Conservation (phyloP, 2,888 invertebrate species). For the Trissolcus brochymenae region DNA sequence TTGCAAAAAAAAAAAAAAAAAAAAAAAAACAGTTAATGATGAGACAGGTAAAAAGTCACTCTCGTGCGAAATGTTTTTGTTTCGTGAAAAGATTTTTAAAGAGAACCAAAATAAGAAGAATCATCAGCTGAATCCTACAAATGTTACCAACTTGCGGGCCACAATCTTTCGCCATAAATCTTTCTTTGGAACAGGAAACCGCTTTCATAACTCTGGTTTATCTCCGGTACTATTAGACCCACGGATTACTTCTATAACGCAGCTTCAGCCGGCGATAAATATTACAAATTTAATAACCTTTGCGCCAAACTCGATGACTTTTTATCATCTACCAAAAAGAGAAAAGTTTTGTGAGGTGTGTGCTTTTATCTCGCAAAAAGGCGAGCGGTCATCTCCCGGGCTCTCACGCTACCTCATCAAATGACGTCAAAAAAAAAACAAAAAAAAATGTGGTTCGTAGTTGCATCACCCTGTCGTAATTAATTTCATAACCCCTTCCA, state of each 20-base stretch:
- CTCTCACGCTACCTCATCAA: neutral
- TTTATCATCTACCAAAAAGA: constrained; percentile 15
- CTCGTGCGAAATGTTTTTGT: too few species aligned
- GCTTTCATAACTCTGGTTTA: constrained; percentile 32
- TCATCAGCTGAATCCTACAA: constrained; percentile 1
- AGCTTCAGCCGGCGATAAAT: constrained; percentile 22
- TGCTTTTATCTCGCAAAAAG: too few species aligned
- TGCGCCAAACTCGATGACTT: constrained; percentile 26
- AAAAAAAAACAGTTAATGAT: too few species aligned
- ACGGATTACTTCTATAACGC: constrained; percentile 19
- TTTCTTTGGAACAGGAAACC: constrained; percentile 3
- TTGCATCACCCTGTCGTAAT: constrained; percentile 12
- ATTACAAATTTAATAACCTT: constrained; percentile 32
- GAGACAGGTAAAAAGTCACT: too few species aligned
- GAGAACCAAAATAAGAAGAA: neutral
- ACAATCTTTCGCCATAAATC: constrained; percentile 27
- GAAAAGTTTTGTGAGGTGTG: too few species aligned
- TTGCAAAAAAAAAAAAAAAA: too few species aligned
- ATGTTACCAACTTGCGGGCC: constrained; percentile 2
- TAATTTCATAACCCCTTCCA: constrained; percentile 19
- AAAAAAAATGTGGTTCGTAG: too few species aligned
- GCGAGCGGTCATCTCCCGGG: too few species aligned
- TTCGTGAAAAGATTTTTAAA: too few species aligned
- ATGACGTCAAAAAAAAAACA: too few species aligned
- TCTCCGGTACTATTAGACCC: constrained; percentile 20